Conservation (phyloP, 2,797 vertebrate genomes). For the Heterohyrax brucei region DNA sequence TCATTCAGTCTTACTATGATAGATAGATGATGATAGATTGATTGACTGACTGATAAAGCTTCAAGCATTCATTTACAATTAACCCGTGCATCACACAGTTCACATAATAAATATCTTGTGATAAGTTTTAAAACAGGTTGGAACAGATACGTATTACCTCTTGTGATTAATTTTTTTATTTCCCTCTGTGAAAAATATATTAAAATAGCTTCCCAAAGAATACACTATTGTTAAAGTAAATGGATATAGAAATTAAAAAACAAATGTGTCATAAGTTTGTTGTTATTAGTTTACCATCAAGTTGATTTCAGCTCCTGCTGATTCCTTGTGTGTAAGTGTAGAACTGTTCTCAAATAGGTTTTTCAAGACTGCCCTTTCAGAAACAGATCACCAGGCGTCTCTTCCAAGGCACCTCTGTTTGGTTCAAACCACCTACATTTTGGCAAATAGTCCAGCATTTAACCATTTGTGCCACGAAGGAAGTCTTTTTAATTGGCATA, state of each 20-base stretch:
- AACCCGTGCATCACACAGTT: not conserved
- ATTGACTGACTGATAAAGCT: not conserved
- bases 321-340: not conserved
- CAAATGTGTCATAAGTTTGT: not conserved
- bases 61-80: not conserved
- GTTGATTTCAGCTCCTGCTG: not conserved
- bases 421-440: not conserved
- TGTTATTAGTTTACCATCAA: not conserved
- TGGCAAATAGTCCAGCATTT: not conserved
- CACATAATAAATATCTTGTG: not conserved
- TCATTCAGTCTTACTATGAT: too few species aligned
- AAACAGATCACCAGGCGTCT: too few species aligned
- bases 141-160: not conserved
- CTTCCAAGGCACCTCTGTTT: not conserved
- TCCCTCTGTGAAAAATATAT: not conserved
- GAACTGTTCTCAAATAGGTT: not conserved
- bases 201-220: not conserved
- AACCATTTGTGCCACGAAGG: not conserved
- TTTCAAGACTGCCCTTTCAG: not conserved
- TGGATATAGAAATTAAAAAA: not conserved
- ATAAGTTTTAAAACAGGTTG: not conserved
- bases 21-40: too few species aligned
- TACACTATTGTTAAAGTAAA: not conserved
- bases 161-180: not conserved
- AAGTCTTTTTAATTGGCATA: not conserved